Evolutionary conservation across 1,140 invertebrate genomes (phyloP).

Genomic region (Stegodyphus dumicola): DNA sequence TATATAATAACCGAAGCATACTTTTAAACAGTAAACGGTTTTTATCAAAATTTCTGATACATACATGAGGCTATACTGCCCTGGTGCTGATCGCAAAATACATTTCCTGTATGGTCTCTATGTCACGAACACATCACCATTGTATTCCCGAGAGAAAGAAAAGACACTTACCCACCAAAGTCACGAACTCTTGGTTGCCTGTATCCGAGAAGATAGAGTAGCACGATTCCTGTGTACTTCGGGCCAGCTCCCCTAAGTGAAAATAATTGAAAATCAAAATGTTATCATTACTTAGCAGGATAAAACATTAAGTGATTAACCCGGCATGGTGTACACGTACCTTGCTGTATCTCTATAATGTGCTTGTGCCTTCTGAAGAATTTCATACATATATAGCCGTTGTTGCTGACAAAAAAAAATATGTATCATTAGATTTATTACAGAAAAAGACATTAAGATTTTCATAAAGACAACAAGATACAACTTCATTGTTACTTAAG

Average conservation of each 20-base stretch:
- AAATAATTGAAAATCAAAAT: background rate
- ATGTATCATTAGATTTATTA: background rate
- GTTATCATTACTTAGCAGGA: background rate
- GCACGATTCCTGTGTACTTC: slow-evolving; percentile 27
- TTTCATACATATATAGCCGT: slow-evolving; percentile 63
- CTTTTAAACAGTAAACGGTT: background rate
- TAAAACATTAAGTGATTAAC: too few relatives aligned
- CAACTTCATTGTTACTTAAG: too few relatives aligned
- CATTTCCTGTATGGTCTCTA: too few relatives aligned
- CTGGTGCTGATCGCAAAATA: too few relatives aligned
- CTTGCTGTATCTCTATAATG: slow-evolving; percentile 64
- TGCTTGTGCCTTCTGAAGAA: slow-evolving; percentile 62
- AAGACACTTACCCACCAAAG: slow-evolving; percentile 63
- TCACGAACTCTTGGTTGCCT: slow-evolving; percentile 62
- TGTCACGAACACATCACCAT: too few relatives aligned
- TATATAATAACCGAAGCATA: too few relatives aligned
- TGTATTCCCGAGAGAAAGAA: too few relatives aligned
- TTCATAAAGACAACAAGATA: background rate
- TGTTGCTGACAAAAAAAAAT: slow-evolving; percentile 59
- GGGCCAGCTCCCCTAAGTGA: background rate
- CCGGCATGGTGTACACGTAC: slow-evolving; percentile 26
- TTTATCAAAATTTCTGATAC: background rate
- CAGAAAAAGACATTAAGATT: background rate
- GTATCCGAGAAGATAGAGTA: slow-evolving; percentile 39
- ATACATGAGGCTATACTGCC: too few relatives aligned